Evolutionary conservation across 2,113 vertebrate genomes (phyloP), one percentile per base, ranked within the genome.

Genomic region (Rhizomys pruinosus): DNA sequence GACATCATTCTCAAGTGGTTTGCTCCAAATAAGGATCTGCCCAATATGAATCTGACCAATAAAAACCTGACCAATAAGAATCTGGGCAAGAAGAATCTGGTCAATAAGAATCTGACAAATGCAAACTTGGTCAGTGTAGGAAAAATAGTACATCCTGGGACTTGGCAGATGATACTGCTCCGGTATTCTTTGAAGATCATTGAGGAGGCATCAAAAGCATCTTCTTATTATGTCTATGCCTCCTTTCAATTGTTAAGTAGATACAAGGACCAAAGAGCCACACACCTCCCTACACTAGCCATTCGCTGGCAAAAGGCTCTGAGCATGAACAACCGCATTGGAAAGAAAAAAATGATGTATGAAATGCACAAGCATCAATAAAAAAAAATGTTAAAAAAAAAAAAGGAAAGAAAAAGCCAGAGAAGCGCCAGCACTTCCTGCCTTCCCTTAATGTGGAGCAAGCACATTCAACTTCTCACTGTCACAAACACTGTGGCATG

Each of bases 101-200:
- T 52, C 47, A 52, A 52, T 52, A 52, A 52, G 47, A 71, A 64
- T 84, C 47, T 81, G 34, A 19, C 42, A 44, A 74, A 32, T 1
- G 27, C n/a, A n/a, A n/a, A n/a, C n/a, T n/a, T n/a, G n/a, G n/a
- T n/a, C n/a, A n/a, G n/a, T n/a, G n/a, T 0, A 11, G n/a, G 74
- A 74, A 63, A 91, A 73, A 92, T 3, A 44, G 42, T 2, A 9
- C 3, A 37, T 72, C 44, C 66, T 32, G 37, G 57, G 42, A 66
- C 77, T 63, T 47, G 89, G 73, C 88, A 71, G 74, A 74, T 57
- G 52, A 13, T 13, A 71, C 5, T 22, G 0, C 37, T n/a, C 37
- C 84, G 80, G 44, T 32, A 15, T 69, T 52, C 23, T 94, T 90
- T 93, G 88, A 94, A 73, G 77, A 88, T 66, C 84, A 44, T 29